Evolutionary conservation across 2,113 vertebrate species (phyloP).

Genomic region (Callipepla californica): DNA sequence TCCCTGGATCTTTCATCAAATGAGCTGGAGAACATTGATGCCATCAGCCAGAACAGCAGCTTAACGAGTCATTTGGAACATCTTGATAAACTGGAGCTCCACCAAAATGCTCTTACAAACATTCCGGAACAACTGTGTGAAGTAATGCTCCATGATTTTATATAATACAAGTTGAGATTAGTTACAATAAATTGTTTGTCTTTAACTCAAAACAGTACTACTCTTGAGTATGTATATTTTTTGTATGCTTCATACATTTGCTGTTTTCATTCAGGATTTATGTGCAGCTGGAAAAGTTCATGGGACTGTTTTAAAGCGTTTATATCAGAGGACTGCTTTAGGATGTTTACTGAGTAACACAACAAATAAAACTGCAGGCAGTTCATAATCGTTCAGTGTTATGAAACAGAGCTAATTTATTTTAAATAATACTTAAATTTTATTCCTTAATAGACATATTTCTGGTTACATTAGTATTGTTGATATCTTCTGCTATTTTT

Average conservation of each 20-base stretch:
- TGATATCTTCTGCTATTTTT: neutral
- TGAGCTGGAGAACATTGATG: slow-evolving; percentile 87
- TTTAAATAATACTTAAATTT: neutral
- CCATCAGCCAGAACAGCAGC: slow-evolving; percentile 80
- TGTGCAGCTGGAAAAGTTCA: no score
- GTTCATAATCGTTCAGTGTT: neutral
- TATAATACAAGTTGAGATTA: neutral
- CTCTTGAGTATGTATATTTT: no score
- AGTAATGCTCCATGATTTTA: slow-evolving; percentile 76
- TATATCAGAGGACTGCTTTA: neutral
- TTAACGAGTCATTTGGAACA: slow-evolving; percentile 85
- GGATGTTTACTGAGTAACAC: neutral
- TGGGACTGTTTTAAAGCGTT: neutral
- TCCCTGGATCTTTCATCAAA: slow-evolving; percentile 94
- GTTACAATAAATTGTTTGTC: neutral
- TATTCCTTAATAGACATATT: neutral
- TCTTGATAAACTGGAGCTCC: slow-evolving; percentile 89
- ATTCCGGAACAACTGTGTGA: slow-evolving; percentile 89
- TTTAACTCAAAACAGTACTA: neutral
- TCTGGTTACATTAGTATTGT: neutral
- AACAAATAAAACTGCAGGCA: neutral
- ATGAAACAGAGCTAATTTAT: neutral
- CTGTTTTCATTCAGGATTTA: no score
- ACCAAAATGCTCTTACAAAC: slow-evolving; percentile 86
- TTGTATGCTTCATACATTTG: no score